Evolutionary conservation across 2,113 vertebrate genomes (phyloP).

Genomic region (Taxidea taxus): DNA sequence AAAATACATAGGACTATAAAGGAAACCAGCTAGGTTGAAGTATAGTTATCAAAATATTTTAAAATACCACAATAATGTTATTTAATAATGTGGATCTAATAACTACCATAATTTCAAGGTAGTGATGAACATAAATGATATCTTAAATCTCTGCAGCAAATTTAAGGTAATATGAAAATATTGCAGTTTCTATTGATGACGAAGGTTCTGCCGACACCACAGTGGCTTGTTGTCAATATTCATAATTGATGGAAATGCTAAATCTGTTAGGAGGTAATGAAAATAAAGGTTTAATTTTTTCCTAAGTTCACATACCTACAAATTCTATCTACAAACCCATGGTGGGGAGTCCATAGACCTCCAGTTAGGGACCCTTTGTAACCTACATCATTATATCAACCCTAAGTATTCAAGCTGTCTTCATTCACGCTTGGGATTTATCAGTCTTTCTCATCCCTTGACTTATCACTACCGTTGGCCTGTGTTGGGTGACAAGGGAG

Average conservation of each 20-base stretch:
- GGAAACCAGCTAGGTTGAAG: not conserved
- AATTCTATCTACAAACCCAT: not conserved
- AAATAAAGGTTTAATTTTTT: not conserved
- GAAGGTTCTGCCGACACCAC: not conserved
- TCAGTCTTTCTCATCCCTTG: not conserved
- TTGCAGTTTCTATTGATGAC: not conserved
- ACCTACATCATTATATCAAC: not conserved
- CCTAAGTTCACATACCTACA: not conserved
- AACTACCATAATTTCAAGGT: not conserved
- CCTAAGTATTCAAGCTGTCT: not conserved
- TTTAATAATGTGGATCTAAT: not conserved
- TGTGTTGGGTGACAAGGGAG: not conserved
- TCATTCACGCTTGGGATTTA: not conserved
- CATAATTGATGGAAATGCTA: not conserved
- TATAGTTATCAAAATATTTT: conserved; percentile 27
- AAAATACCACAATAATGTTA: not conserved
- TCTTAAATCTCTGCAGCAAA: not conserved
- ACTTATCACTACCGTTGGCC: not conserved
- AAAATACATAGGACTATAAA: conserved; percentile 11
- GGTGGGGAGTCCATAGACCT: not conserved
- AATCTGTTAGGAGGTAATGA: not conserved
- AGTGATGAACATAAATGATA: not conserved
- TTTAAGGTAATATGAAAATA: not conserved
- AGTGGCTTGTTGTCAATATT: not conserved
- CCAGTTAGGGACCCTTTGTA: not conserved